Conservation (phyloP, 2,888 invertebrate genomes). For the Apamea crenata region DNA sequence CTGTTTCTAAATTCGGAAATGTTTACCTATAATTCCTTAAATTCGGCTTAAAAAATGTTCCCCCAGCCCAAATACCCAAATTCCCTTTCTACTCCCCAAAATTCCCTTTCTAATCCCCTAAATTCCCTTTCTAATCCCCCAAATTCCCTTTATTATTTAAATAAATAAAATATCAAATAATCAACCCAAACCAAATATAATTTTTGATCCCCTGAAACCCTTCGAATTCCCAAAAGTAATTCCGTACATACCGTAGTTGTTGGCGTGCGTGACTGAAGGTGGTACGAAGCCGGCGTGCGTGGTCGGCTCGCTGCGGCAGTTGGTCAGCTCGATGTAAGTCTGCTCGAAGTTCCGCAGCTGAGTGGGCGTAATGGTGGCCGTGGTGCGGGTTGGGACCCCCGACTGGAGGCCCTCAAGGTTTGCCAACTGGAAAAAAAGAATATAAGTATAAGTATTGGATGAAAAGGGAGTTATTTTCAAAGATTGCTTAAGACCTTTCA, state of each 20-base stretch:
- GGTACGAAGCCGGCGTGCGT: slow-evolving; percentile 98
- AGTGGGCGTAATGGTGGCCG: slow-evolving; percentile 98
- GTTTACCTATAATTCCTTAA: background rate
- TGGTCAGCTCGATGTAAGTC: slow-evolving; percentile 96
- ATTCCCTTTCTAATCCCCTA: background rate
- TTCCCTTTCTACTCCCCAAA: background rate
- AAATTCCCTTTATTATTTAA: no score
- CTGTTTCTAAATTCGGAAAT: background rate
- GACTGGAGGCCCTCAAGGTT: slow-evolving; percentile 96
- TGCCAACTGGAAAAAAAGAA: slow-evolving; percentile 92
- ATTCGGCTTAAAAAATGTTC: background rate
- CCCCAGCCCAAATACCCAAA: background rate
- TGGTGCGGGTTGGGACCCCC: slow-evolving; percentile 97
- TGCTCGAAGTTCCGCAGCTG: slow-evolving; percentile 98
- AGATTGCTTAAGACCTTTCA: background rate
- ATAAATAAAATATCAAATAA: no score
- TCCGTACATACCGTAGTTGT: slow-evolving; percentile 86
- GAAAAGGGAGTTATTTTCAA: background rate
- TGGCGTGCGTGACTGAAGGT: slow-evolving; percentile 91
- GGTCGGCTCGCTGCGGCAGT: slow-evolving; percentile 93
- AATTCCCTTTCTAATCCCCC: background rate
- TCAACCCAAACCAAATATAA: no score
- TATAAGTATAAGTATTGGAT: slow-evolving; percentile 37
- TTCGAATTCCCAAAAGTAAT: background rate
- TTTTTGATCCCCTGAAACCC: background rate